Evolutionary conservation across 2,888 invertebrate species (phyloP).

Genomic region (Bembecia ichneumoniformis): DNA sequence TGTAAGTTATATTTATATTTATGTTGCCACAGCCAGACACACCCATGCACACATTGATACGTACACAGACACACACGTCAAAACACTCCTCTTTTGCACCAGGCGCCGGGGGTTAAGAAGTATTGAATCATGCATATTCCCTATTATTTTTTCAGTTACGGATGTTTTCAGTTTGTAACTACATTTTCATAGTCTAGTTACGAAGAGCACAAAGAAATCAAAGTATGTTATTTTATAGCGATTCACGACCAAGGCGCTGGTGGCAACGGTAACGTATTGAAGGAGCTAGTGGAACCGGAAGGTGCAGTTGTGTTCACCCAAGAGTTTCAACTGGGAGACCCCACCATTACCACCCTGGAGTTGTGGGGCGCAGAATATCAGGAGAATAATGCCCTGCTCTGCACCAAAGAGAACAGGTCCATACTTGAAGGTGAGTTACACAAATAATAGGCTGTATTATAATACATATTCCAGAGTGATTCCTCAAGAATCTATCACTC

Average conservation of each 20-base stretch:
- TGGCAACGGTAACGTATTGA: conserved; percentile 97
- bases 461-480: conserved; percentile 4
- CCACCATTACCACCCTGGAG: conserved; percentile 92
- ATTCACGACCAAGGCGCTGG: conserved; percentile 99
- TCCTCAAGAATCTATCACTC: too few relatives aligned
- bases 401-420: conserved; percentile 75
- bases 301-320: conserved; percentile 92
- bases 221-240: conserved; percentile 35
- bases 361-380: conserved; percentile 99
- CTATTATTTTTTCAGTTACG: too few relatives aligned
- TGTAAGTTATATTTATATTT: conserved; percentile 25
- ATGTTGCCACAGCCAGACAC: too few relatives aligned
- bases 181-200: too few relatives aligned
- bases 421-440: conserved; percentile 68
- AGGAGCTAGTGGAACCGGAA: conserved; percentile 95
- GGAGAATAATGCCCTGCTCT: conserved; percentile 93
- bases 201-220: too few relatives aligned
- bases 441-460: neutral
- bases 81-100: too few relatives aligned
- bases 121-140: too few relatives aligned
- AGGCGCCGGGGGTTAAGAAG: too few relatives aligned
- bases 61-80: too few relatives aligned
- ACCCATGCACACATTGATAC: too few relatives aligned
- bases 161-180: too few relatives aligned
- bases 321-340: conserved; percentile 92